Percentiles rank a stretch among this genome's conserved stretches.
These are phyloP conservation scores for Lacanobia oleracea DNA, from an alignment of 2,888 invertebrate species.

Conservation along the genomic window DNA sequence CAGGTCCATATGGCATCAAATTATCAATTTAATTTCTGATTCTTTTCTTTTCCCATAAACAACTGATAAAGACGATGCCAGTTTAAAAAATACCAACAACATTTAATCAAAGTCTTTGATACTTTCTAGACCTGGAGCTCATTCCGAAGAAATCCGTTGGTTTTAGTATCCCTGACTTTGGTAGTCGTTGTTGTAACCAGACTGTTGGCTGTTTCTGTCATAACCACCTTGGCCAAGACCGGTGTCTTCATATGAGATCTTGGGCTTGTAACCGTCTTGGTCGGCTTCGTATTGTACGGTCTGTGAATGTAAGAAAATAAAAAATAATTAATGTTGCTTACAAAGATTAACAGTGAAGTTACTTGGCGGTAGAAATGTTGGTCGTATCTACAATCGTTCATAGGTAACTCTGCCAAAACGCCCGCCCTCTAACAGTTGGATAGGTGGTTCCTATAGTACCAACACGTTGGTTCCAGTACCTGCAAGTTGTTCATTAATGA, in stretches of 20 bases:
- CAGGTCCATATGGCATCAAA: conserved; percentile 13
- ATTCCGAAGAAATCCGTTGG: conserved; percentile 4
- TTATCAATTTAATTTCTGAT: conserved; percentile 11
- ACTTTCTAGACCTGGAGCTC: conserved; percentile 29
- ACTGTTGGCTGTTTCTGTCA: conserved; percentile 70
- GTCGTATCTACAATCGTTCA: neutral
- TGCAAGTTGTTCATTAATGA: neutral
- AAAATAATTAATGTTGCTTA: neutral
- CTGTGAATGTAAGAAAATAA: conserved; percentile 73
- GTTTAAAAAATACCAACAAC: conserved; percentile 23
- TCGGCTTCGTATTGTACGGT: conserved; percentile 93
- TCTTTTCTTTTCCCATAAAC: neutral
- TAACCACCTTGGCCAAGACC: conserved; percentile 75
- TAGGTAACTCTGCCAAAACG: neutral
- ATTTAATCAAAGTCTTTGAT: conserved; percentile 24
- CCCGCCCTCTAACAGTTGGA: neutral
- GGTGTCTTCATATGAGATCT: conserved; percentile 92
- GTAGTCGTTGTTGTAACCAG: conserved; percentile 67
- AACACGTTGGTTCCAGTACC: neutral
- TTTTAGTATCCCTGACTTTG: conserved; percentile 68
- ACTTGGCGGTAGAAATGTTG: neutral
- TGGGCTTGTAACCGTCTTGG: conserved; percentile 92
- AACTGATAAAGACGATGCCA: conserved; percentile 13
- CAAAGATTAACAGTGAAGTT: neutral
- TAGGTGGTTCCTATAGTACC: neutral